A percentile compares a stretch with the other conserved stretches of the same genome.
Conservation (phyloP, 2,888 invertebrate species). For the Campoletis raptor region DNA sequence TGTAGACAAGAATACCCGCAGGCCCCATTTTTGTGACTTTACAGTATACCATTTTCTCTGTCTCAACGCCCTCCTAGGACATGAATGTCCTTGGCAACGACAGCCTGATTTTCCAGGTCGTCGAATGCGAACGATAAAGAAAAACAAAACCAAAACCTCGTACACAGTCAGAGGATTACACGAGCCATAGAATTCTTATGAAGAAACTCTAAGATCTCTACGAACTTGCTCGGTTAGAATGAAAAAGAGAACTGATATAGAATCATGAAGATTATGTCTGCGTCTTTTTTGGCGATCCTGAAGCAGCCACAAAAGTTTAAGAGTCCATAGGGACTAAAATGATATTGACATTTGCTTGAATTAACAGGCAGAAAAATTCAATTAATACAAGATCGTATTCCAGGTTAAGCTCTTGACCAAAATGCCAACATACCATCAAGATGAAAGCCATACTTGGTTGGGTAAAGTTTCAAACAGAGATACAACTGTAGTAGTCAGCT, state of each 20-base stretch:
- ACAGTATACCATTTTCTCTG: not conserved
- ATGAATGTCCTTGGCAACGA: slow-evolving; percentile 74
- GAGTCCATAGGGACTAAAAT: not conserved
- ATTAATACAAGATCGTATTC: not conserved
- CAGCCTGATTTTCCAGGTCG: slow-evolving; percentile 77
- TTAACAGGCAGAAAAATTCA: not conserved
- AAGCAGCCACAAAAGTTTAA: not conserved
- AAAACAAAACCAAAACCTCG: slow-evolving; percentile 17
- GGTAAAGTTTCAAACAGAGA: not conserved
- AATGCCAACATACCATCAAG: slow-evolving; percentile 19
- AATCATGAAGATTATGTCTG: not conserved
- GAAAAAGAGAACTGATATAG: not conserved
- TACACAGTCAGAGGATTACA: slow-evolving; percentile 11
- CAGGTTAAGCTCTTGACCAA: not conserved
- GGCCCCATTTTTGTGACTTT: slow-evolving; percentile 59
- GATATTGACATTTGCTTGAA: not conserved
- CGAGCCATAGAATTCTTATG: not conserved
- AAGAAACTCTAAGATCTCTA: slow-evolving; percentile 5
- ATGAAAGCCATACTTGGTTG: slow-evolving; percentile 5
- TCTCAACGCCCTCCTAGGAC: slow-evolving; percentile 62
- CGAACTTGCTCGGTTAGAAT: not conserved
- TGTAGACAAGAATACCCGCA: slow-evolving; percentile 46
- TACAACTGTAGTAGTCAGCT: slow-evolving; percentile 8
- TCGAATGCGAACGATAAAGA: slow-evolving; percentile 66
- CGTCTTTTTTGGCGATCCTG: not conserved